Percentiles rank a stretch among this genome's conserved stretches.
These are phyloP conservation scores for Drosophila putrida DNA, from an alignment of 2,888 invertebrate species.

Conservation along the genomic window DNA sequence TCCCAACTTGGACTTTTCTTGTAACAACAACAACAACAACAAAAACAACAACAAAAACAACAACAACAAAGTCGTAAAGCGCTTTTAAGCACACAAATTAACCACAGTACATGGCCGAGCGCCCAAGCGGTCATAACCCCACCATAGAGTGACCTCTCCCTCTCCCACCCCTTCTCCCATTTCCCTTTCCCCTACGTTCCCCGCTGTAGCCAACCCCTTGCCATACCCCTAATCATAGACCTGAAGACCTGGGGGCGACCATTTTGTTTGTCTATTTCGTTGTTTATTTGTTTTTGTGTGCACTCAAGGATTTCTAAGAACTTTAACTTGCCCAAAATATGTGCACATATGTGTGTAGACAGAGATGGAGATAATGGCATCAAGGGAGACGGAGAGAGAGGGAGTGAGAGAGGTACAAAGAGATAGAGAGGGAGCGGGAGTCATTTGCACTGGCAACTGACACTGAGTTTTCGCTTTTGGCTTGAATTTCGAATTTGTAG, in stretches of 20 bases:
- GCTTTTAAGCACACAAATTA: slow-evolving; percentile 85
- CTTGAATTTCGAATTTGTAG: slow-evolving; percentile 49
- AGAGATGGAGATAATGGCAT: neutral
- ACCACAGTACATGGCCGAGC: slow-evolving; percentile 80
- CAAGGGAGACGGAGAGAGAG: neutral
- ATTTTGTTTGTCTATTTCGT: slow-evolving; percentile 79
- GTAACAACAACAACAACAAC: slow-evolving; percentile 19
- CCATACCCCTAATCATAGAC: too few species aligned
- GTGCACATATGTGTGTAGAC: slow-evolving; percentile 56
- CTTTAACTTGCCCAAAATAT: slow-evolving; percentile 81
- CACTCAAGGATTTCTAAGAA: slow-evolving; percentile 84
- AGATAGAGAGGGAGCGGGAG: neutral
- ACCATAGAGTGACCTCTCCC: slow-evolving; percentile 4
- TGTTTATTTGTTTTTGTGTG: slow-evolving; percentile 84
- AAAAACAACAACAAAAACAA: neutral
- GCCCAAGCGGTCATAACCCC: slow-evolving; percentile 57
- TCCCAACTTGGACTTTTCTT: slow-evolving; percentile 8
- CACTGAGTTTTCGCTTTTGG: slow-evolving; percentile 25
- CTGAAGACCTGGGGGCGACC: slow-evolving; percentile 20
- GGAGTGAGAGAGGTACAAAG: neutral
- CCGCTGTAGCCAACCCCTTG: neutral
- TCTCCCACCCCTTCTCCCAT: neutral
- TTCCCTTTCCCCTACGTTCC: neutral
- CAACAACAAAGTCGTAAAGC: slow-evolving; percentile 79
- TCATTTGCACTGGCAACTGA: slow-evolving; percentile 48